phyloP scores from a whole-genome alignment of 2,797 vertebrate genomes.

The Hafferia zeledoni region DNA sequence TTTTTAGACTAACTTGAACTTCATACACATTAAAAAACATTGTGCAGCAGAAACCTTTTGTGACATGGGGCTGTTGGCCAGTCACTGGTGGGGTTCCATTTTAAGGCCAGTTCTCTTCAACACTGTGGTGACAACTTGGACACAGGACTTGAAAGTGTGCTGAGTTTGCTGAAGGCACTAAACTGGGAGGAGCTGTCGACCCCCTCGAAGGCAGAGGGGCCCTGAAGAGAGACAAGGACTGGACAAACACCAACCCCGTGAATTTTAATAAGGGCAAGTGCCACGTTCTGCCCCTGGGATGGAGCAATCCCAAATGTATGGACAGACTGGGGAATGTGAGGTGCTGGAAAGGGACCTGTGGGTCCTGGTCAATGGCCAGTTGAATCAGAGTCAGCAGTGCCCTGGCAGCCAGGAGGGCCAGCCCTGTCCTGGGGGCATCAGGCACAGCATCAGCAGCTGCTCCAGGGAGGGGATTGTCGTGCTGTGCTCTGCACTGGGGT shows the following conservation, averaged over 20 bases:
- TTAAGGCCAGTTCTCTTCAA: background rate
- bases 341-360: background rate
- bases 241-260: background rate
- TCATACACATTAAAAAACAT: background rate
- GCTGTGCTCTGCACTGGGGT: background rate
- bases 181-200: background rate
- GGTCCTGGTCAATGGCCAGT: rapidly evolving
- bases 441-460: rapidly evolving
- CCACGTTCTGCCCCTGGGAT: background rate
- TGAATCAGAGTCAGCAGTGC: rapidly evolving
- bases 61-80: background rate
- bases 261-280: background rate
- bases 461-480: background rate
- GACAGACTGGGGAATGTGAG: background rate
- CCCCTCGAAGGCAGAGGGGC: background rate
- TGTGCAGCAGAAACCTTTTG: background rate
- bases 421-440: background rate
- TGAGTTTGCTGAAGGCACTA: background rate
- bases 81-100: background rate
- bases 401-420: background rate
- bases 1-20: background rate
- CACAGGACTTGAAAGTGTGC: rapidly evolving
- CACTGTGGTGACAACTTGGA: background rate
- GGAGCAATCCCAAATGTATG: rapidly evolving
- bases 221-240: background rate